phyloP scores from a whole-genome alignment of 2,113 vertebrate species.

The Pachyramphus minor region DNA sequence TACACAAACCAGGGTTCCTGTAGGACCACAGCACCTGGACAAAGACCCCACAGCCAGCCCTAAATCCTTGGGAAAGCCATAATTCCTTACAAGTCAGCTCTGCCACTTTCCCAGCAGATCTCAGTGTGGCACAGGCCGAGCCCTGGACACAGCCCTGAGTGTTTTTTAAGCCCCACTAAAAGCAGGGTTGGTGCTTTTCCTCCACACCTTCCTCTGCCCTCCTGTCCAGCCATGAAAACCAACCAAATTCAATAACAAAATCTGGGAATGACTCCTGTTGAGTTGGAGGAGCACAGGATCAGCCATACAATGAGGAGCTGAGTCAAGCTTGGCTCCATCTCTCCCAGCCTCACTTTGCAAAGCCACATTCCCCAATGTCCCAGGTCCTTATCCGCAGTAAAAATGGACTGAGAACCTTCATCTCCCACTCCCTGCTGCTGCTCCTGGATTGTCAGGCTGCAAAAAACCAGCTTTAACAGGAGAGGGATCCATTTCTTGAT shows the following conservation, averaged over 20 bases:
- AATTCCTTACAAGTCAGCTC: not conserved
- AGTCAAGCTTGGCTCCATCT: not conserved
- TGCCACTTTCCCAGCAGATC: not conserved
- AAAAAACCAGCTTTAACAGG: not conserved
- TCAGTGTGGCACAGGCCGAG: not conserved
- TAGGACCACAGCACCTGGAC: not conserved
- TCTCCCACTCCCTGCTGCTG: fast-evolving
- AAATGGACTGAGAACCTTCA: fast-evolving
- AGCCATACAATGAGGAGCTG: not conserved
- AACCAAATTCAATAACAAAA: not conserved
- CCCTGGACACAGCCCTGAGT: not conserved
- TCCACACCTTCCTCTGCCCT: not conserved
- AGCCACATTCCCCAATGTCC: not conserved
- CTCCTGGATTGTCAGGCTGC: fast-evolving
- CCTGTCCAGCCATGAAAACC: not conserved
- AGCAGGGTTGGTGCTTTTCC: not conserved
- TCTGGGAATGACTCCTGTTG: fast-evolving
- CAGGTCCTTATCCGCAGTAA: not conserved
- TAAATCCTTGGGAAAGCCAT: not conserved
- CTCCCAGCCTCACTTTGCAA: not conserved
- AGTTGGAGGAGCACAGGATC: not conserved
- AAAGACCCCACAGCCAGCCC: not conserved
- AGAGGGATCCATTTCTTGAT: not conserved
- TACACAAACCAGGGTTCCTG: not conserved
- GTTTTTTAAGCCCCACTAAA: not conserved